These are phyloP conservation scores for Gnatocerus cornutus DNA, from an alignment of 2,888 invertebrate genomes.

Conservation along the genomic window DNA sequence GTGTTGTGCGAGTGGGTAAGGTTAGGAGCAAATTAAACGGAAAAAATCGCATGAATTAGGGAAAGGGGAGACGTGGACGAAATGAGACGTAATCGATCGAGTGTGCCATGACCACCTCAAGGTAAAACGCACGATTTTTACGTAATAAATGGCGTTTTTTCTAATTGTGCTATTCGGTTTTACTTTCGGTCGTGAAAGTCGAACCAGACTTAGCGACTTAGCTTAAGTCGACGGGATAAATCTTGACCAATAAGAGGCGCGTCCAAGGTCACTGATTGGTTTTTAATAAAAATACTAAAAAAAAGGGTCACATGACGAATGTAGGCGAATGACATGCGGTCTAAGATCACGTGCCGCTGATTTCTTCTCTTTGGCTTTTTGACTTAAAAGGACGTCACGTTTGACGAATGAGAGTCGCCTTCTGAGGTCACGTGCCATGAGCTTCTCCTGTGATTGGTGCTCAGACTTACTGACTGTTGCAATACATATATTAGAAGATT, in stretches of 20 bases:
- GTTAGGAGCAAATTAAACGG: background rate
- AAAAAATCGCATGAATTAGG: constrained; percentile 3
- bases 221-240: too few species aligned
- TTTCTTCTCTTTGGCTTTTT: background rate
- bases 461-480: too few species aligned
- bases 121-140: constrained; percentile 16
- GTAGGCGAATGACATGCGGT: too few species aligned
- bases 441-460: too few species aligned
- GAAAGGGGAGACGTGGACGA: background rate
- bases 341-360: too few species aligned
- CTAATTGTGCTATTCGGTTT: background rate
- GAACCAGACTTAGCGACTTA: background rate
- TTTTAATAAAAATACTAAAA: too few species aligned
- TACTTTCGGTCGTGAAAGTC: constrained; percentile 14
- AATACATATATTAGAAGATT: too few species aligned
- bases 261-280: too few species aligned
- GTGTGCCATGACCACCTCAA: constrained; percentile 18
- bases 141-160: background rate
- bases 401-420: background rate
- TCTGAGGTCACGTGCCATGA: too few species aligned
- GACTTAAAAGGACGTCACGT: background rate
- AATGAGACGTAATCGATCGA: background rate
- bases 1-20: constrained; percentile 20
- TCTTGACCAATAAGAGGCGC: too few species aligned
- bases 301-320: too few species aligned